Evolutionary conservation across 2,797 vertebrate genomes (phyloP).

Genomic region (Syndactyla subalaris): DNA sequence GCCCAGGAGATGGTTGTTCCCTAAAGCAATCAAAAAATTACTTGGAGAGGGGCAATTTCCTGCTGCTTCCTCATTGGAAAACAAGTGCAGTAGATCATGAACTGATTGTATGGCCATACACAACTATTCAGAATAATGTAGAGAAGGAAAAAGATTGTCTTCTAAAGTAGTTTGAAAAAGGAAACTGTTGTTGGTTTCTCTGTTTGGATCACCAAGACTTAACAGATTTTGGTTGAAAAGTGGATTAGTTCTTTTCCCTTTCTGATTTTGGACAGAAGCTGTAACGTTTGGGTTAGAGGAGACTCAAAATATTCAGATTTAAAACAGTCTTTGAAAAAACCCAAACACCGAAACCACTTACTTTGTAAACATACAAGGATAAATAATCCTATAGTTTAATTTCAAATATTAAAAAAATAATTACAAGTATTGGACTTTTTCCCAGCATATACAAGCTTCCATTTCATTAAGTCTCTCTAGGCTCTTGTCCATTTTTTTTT

Average conservation of each 20-base stretch:
- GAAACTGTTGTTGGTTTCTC: not conserved
- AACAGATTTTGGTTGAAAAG: not conserved
- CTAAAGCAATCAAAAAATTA: not conserved
- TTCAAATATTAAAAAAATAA: not conserved
- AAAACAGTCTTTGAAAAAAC: not conserved
- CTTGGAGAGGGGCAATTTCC: not conserved
- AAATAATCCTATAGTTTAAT: not conserved
- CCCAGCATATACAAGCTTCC: constrained; percentile 21
- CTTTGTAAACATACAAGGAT: not conserved
- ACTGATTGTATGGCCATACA: not conserved
- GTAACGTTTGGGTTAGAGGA: not conserved
- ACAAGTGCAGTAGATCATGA: not conserved
- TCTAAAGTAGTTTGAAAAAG: not conserved
- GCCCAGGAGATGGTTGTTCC: not conserved
- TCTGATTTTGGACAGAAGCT: not conserved
- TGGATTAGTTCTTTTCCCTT: not conserved
- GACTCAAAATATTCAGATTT: not conserved
- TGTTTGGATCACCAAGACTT: not conserved
- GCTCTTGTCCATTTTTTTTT: constrained; percentile 42
- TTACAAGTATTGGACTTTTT: not conserved
- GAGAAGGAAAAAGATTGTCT: not conserved
- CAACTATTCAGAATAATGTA: not conserved
- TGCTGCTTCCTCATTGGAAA: not conserved
- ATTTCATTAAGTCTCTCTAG: constrained; percentile 65
- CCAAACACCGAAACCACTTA: not conserved